These are phyloP conservation scores for Tetrapedia diversipes DNA, from an alignment of 2,888 invertebrate genomes.

Conservation along the genomic window DNA sequence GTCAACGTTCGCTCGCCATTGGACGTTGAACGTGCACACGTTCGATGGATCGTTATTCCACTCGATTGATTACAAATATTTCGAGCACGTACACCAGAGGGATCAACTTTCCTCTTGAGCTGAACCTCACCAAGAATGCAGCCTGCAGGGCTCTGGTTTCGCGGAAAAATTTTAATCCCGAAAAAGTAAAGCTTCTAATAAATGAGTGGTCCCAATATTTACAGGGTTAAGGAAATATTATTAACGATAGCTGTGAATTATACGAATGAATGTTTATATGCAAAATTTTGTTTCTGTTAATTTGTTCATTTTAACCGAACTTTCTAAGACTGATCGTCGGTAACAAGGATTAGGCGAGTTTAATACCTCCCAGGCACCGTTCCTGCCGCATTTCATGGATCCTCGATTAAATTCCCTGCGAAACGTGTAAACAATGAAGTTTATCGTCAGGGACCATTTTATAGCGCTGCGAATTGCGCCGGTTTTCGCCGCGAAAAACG, in stretches of 20 bases:
- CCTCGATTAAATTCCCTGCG: not conserved
- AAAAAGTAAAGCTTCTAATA: no score
- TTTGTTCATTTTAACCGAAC: no score
- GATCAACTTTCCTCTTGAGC: slow-evolving; percentile 14
- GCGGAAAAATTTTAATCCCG: not conserved
- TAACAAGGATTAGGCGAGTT: not conserved
- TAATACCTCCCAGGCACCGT: not conserved
- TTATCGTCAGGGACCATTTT: not conserved
- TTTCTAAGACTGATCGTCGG: not conserved
- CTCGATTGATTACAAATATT: slow-evolving; percentile 29
- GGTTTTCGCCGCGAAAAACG: not conserved
- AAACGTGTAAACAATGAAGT: not conserved
- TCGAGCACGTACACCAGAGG: slow-evolving; percentile 15
- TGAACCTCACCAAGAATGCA: slow-evolving; percentile 7
- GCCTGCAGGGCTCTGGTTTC: not conserved
- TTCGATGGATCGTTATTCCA: slow-evolving; percentile 24
- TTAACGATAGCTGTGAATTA: no score
- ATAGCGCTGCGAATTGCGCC: not conserved
- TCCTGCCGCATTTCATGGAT: not conserved
- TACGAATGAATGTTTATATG: no score
- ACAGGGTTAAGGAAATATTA: no score
- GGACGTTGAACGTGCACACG: not conserved
- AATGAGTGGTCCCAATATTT: no score
- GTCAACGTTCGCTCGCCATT: not conserved
- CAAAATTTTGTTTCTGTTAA: no score